phyloP scores from a whole-genome alignment of 2,888 invertebrate genomes.

The Thecocarcelia acutangulata region DNA sequence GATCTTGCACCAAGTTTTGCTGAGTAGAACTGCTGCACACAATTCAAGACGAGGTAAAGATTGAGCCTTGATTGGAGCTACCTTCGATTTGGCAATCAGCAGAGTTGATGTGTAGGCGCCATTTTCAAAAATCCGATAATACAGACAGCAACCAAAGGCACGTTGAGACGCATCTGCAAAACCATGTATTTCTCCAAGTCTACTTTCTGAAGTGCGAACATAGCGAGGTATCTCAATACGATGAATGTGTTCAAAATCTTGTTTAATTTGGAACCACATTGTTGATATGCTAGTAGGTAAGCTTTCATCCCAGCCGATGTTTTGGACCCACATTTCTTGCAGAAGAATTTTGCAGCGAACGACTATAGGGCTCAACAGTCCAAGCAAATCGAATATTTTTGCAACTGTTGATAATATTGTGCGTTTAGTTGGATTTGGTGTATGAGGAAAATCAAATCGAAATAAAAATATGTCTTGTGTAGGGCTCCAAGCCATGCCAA shows the following conservation, averaged over 20 bases:
- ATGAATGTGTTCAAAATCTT: constrained; percentile 20
- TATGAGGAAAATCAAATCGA: too few relatives aligned
- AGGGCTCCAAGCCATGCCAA: constrained; percentile 10
- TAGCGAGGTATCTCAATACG: constrained; percentile 39
- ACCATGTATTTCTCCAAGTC: constrained; percentile 59
- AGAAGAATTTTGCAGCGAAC: constrained; percentile 63
- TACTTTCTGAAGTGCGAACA: constrained; percentile 16
- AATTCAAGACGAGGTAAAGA: constrained; percentile 66
- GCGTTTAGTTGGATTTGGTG: constrained; percentile 22
- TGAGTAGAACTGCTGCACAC: constrained; percentile 61
- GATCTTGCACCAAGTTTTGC: constrained; percentile 45
- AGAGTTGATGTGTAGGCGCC: constrained; percentile 30
- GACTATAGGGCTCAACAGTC: constrained; percentile 59
- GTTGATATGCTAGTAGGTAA: background rate
- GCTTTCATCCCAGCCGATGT: constrained; percentile 48
- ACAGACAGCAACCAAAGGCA: constrained; percentile 58
- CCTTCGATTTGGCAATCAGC: constrained; percentile 65
- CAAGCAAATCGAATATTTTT: constrained; percentile 55
- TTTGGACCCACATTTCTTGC: constrained; percentile 63
- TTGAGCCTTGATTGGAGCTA: constrained; percentile 63
- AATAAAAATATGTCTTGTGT: background rate
- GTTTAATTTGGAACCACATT: constrained; percentile 40
- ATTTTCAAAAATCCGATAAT: constrained; percentile 26
- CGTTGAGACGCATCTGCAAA: constrained; percentile 60
- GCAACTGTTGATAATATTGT: constrained; percentile 32